phyloP scores from a whole-genome alignment of 1,140 invertebrate genomes.

The Euwallacea similis region DNA sequence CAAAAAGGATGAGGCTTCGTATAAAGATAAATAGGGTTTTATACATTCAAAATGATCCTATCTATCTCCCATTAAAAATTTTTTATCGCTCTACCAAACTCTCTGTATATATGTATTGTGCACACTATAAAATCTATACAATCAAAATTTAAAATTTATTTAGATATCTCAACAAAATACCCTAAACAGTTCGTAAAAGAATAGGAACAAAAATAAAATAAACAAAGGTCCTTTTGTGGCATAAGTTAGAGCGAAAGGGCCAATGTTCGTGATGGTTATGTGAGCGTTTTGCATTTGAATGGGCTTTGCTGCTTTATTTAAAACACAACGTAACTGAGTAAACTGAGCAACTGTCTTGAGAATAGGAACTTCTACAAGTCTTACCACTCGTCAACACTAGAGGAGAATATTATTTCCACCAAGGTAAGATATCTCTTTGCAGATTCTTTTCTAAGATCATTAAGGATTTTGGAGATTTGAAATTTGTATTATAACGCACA shows the following conservation, averaged over 20 bases:
- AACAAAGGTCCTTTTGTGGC: conserved; percentile 25
- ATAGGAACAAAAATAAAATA: not conserved
- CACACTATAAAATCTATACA: no score
- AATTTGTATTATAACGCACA: no score
- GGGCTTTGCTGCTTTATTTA: conserved; percentile 36
- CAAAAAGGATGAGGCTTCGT: no score
- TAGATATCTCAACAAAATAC: not conserved
- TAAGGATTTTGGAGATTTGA: no score
- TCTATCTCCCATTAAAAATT: no score
- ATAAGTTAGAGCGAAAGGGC: conserved; percentile 29
- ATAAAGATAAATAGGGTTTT: no score
- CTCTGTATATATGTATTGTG: no score
- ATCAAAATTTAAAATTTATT: no score
- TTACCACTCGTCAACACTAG: conserved; percentile 22
- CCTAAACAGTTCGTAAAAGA: not conserved
- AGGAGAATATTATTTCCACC: conserved; percentile 11
- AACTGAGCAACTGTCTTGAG: conserved; percentile 35
- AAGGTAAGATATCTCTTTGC: not conserved
- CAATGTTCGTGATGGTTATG: conserved; percentile 27
- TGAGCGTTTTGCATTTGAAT: conserved; percentile 37
- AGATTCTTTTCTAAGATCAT: no score
- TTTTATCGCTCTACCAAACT: no score
- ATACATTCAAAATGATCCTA: no score
- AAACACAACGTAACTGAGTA: conserved; percentile 38
- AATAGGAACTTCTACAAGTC: conserved; percentile 33